phyloP scores from a whole-genome alignment of 2,797 vertebrate genomes.

The Melanotaenia boesemani region DNA sequence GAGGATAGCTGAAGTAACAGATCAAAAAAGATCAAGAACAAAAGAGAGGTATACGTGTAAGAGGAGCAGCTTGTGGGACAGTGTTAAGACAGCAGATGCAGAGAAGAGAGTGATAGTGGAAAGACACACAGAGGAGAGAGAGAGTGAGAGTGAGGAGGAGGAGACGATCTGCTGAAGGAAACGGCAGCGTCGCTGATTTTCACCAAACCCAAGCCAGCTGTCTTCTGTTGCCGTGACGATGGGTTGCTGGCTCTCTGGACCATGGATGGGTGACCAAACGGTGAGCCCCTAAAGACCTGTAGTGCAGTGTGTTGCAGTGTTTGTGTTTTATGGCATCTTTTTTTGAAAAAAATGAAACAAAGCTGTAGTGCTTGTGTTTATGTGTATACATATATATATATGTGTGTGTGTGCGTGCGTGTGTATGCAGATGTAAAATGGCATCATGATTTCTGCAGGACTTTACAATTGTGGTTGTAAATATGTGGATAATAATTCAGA shows the following conservation, averaged over 20 bases:
- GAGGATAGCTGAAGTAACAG: conserved; percentile 19
- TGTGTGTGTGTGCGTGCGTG: neutral
- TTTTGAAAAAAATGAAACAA: conserved; percentile 3
- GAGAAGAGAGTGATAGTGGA: conserved; percentile 42
- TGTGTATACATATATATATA: conserved; percentile 8
- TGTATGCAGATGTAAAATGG: conserved; percentile 46
- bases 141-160: conserved; percentile 42
- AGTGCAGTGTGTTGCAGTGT: neutral
- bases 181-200: conserved; percentile 60
- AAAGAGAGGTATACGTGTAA: conserved; percentile 21
- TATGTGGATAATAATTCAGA: conserved; percentile 18
- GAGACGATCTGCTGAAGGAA: conserved; percentile 58
- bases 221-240: conserved; percentile 83
- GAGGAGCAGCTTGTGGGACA: conserved; percentile 1
- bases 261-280: conserved; percentile 81
- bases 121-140: conserved; percentile 33
- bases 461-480: conserved; percentile 5
- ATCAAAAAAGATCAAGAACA: conserved; percentile 41
- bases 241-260: conserved; percentile 86
- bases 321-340: conserved; percentile 35
- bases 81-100: conserved; percentile 42
- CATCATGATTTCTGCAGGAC: conserved; percentile 40
- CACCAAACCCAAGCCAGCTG: conserved; percentile 51
- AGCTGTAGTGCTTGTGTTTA: neutral
- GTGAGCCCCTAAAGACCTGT: conserved; percentile 60